These are phyloP conservation scores for Myotis brandtii DNA, from an alignment of 2,113 vertebrate species.

Conservation along the genomic window DNA sequence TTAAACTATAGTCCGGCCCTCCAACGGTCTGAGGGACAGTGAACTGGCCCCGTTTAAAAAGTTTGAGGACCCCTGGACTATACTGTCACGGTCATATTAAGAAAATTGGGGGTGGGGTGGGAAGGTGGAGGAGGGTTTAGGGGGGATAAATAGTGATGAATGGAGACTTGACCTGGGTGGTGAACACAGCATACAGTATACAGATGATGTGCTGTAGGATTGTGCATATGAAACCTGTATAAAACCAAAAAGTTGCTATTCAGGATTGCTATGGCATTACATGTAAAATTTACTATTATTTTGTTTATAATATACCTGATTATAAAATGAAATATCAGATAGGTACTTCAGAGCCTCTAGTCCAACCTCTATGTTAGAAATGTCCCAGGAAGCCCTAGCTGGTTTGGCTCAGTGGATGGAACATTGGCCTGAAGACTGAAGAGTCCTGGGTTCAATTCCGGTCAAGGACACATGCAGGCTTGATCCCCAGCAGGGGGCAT, in stretches of 20 bases:
- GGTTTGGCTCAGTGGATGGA: too few relatives aligned
- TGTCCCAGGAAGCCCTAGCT: neutral
- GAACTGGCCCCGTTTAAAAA: too few relatives aligned
- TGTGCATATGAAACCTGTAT: neutral
- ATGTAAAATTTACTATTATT: neutral
- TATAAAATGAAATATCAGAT: neutral
- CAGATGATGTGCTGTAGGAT: neutral
- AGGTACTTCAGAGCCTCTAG: neutral
- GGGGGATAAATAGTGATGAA: neutral
- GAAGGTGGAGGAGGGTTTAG: neutral
- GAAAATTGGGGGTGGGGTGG: neutral
- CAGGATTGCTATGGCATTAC: neutral
- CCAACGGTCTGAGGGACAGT: too few relatives aligned
- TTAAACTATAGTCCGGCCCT: too few relatives aligned
- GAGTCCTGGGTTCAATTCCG: too few relatives aligned
- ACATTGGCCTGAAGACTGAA: too few relatives aligned
- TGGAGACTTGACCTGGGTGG: neutral
- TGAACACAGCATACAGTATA: neutral
- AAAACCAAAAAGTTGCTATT: neutral
- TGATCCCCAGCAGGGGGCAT: too few relatives aligned
- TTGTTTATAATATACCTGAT: neutral
- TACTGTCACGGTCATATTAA: neutral
- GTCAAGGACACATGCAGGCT: too few relatives aligned
- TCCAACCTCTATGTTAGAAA: conserved; percentile 25
- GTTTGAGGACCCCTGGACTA: neutral